These are phyloP conservation scores for Antedon mediterranea DNA, from an alignment of 53 echinoderm and acorn worm species.

Conservation along the genomic window DNA sequence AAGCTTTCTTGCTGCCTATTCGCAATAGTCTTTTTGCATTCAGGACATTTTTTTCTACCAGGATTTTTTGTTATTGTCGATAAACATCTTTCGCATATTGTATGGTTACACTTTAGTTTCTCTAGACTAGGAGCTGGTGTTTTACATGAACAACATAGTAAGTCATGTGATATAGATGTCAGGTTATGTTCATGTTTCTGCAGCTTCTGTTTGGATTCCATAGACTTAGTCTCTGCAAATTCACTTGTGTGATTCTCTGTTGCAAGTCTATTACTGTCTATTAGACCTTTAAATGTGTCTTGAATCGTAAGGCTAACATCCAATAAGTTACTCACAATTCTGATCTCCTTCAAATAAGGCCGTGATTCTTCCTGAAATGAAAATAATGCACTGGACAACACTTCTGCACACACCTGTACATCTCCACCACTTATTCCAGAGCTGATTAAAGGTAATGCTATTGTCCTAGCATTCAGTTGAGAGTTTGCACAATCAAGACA, in stretches of 20 bases:
- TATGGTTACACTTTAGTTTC: neutral
- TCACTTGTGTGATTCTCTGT: neutral
- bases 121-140: neutral
- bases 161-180: neutral
- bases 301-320: neutral
- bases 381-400: slow-evolving; percentile 17
- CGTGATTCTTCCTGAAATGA: slow-evolving; percentile 4
- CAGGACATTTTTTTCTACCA: neutral
- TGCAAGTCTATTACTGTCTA: neutral
- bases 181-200: too few relatives aligned
- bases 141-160: neutral
- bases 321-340: neutral
- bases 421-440: slow-evolving; percentile 36
- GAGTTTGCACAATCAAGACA: slow-evolving; percentile 19
- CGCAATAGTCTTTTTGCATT: neutral
- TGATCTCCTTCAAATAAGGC: slow-evolving; percentile 12
- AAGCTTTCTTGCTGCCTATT: neutral
- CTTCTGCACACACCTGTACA: slow-evolving; percentile 19
- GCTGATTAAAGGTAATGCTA: slow-evolving; percentile 40
- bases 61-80: neutral
- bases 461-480: slow-evolving; percentile 11
- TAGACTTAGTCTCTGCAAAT: neutral
- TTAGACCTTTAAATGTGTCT: neutral
- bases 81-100: neutral
- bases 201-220: neutral